phyloP scores from a whole-genome alignment of 2,797 vertebrate species.

The Chelonia mydas region DNA sequence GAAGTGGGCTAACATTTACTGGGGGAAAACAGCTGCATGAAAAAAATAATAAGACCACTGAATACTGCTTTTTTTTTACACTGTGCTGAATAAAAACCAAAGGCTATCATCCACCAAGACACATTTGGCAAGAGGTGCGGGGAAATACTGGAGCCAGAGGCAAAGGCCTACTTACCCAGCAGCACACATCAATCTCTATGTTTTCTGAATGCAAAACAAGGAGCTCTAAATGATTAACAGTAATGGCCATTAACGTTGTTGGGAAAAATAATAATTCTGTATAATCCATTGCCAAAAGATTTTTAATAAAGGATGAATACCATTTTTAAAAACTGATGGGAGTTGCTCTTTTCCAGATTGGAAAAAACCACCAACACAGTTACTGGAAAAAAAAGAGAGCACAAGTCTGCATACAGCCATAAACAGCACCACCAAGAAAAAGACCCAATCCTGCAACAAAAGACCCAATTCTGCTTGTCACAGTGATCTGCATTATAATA shows the following conservation, averaged over 20 bases:
- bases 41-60: constrained; percentile 6
- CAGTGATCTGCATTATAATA: neutral
- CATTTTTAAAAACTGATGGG: neutral
- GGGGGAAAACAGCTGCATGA: constrained; percentile 32
- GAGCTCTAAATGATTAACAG: constrained; percentile 62
- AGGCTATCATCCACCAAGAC: neutral
- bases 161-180: neutral
- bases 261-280: neutral
- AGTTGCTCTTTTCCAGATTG: neutral
- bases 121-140: neutral
- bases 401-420: neutral
- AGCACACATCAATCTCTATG: neutral
- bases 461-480: neutral
- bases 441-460: neutral
- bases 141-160: neutral
- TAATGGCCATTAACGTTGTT: constrained; percentile 49
- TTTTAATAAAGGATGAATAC: constrained; percentile 28
- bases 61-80: neutral
- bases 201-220: constrained; percentile 44
- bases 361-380: neutral
- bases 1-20: constrained; percentile 41
- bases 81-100: neutral
- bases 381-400: neutral
- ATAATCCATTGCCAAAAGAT: neutral
- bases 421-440: neutral